These are phyloP conservation scores for Subanguina moxae DNA, from an alignment of 1,140 invertebrate genomes.

Conservation along the genomic window DNA sequence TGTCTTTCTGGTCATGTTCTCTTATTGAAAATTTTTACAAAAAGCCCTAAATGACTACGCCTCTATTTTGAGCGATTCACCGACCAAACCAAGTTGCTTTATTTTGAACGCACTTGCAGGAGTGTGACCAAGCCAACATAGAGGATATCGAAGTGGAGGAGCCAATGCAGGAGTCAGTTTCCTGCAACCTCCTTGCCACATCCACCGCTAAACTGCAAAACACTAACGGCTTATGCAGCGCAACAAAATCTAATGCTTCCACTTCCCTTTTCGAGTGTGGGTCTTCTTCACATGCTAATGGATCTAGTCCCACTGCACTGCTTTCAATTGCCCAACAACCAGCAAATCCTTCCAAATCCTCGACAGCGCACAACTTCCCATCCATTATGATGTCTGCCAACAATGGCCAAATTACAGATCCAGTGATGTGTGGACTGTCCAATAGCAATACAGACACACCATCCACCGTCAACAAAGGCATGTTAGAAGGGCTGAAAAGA, in stretches of 20 bases:
- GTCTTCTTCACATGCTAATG: neutral
- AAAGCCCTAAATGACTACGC: too few species aligned
- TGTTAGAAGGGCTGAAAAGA: neutral
- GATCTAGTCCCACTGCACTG: neutral
- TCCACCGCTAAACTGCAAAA: neutral
- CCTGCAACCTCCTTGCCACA: neutral
- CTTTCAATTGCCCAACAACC: neutral
- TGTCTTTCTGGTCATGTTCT: too few species aligned
- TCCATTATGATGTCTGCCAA: neutral
- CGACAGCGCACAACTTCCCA: neutral
- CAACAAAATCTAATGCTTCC: neutral
- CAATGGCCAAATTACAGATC: too few species aligned
- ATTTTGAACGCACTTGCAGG: conserved; percentile 5
- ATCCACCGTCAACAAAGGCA: neutral
- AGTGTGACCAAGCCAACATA: conserved; percentile 21
- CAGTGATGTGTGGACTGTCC: neutral
- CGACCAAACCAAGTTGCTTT: too few species aligned
- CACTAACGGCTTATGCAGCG: neutral
- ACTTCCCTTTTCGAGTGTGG: neutral
- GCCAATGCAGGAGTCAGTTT: neutral
- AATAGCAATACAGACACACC: too few species aligned
- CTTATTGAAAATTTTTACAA: too few species aligned
- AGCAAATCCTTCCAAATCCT: neutral
- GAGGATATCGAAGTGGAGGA: conserved; percentile 20
- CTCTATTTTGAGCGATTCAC: too few species aligned